Evolutionary conservation across 2,113 vertebrate species (phyloP), one percentile per base, ranked within the genome.

Genomic region (Sclerurus mexicanus): DNA sequence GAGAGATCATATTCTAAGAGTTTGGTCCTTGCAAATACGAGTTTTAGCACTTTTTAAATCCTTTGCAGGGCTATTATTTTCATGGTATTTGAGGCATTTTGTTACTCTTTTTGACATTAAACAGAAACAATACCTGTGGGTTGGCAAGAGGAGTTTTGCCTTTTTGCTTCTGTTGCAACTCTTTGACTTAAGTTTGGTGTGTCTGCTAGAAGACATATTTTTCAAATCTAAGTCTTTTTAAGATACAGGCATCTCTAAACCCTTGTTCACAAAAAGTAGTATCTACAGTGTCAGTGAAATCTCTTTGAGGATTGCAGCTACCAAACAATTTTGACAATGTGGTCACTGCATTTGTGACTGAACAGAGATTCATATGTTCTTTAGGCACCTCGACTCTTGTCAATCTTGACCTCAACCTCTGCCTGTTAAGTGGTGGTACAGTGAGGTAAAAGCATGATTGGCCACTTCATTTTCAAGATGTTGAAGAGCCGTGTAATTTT

Each of bases 221-320:
- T 90, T 78, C 31, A 84, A 77, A 77, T 33, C 19, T 22, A 39
- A 13, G 16, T 64, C 27, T 91, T 82, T 56, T 62, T 53, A 72
- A 74, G 20, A 44, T 77, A 6, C 1, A 12, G 25, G 39, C 28
- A 35, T 68, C 37, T 50, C 42, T 68, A 69, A n/a, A 68, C 31
- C 22, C 55, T 47, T 9, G 3, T 6, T 11, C 8, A 8, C 17
- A 16, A 3, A 73, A 47, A n/a, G 9, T 50, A n/a, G 0, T 42
- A 28, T 28, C 13, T 87, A 6, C 28, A 58, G 13, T 10, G 42
- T 71, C 40, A 76, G 25, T 67, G 30, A 73, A 90, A 49, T 71
- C n/a, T 85, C 1, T 39, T 81, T 30, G 13, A 77, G 42, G 18
- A 21, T 52, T 74, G 49, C 31, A 58, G 44, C 27, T 81, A 24